phyloP scores from a whole-genome alignment of 23 tunicate species.

The Styela plicata region DNA sequence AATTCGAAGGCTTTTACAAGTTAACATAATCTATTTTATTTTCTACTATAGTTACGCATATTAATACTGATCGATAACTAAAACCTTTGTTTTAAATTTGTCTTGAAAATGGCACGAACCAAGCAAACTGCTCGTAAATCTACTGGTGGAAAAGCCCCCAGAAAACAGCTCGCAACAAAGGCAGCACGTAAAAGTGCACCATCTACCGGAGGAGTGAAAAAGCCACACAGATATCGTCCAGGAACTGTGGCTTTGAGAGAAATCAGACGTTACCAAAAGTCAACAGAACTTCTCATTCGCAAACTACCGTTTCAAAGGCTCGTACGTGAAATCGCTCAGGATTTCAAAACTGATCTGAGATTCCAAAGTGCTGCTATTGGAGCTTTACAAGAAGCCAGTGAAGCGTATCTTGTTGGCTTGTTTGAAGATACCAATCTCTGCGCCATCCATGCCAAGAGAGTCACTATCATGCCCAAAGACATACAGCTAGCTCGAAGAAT shows the following conservation, averaged over 20 bases:
- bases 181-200: constrained; percentile 97
- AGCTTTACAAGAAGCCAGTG: constrained; percentile 91
- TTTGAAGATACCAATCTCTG: constrained; percentile 98
- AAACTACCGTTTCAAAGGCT: constrained; percentile 86
- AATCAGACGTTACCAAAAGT: constrained; percentile 90
- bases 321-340: constrained; percentile 95
- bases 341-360: constrained; percentile 93
- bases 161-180: constrained; percentile 91
- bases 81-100: too few species aligned
- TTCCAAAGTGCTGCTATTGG: constrained; percentile 90
- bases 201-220: constrained; percentile 94
- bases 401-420: constrained; percentile 93
- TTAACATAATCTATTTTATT: too few species aligned
- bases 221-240: constrained; percentile 94
- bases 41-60: too few species aligned
- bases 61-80: too few species aligned
- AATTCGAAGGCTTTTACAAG: too few species aligned
- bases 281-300: constrained; percentile 82
- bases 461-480: constrained; percentile 99
- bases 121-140: constrained; percentile 97
- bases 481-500: constrained; percentile 95
- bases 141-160: constrained; percentile 96
- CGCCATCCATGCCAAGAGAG: constrained; percentile 95
- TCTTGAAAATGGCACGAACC: constrained; percentile 94
- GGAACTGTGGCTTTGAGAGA: constrained; percentile 95